Percentiles rank a stretch among this genome's conserved stretches.
Conservation (phyloP, 2,888 invertebrate species). For the Diabrotica balteata region DNA sequence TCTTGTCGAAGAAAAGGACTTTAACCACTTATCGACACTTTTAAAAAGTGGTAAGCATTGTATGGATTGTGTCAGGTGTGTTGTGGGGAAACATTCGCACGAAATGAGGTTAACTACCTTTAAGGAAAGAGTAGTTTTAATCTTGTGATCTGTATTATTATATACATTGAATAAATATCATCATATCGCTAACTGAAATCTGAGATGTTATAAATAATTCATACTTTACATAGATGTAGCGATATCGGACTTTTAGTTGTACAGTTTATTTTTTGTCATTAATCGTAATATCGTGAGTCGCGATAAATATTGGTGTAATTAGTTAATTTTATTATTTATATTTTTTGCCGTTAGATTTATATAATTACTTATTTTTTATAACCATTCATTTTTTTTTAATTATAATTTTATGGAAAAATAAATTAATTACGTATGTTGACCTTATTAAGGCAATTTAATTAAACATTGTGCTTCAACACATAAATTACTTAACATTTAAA, state of each 20-base stretch:
- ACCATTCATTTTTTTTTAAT: too few species aligned
- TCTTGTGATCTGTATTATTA: slow-evolving; percentile 44
- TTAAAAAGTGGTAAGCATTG: slow-evolving; percentile 41
- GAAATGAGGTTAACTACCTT: slow-evolving; percentile 41
- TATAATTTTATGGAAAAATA: too few species aligned
- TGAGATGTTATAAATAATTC: slow-evolving; percentile 26
- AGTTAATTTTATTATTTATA: too few species aligned
- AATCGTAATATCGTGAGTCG: too few species aligned
- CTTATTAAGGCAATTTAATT: too few species aligned
- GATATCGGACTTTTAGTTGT: slow-evolving; percentile 1
- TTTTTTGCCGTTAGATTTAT: too few species aligned
- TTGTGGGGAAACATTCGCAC: slow-evolving; percentile 37
- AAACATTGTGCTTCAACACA: too few species aligned
- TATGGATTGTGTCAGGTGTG: slow-evolving; percentile 42
- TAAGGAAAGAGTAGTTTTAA: slow-evolving; percentile 37
- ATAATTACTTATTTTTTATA: too few species aligned
- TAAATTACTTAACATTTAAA: too few species aligned
- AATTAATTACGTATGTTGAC: too few species aligned
- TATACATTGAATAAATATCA: slow-evolving; percentile 30
- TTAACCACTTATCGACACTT: slow-evolving; percentile 43
- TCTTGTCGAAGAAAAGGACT: slow-evolving; percentile 18
- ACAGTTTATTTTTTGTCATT: neutral
- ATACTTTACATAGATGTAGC: slow-evolving; percentile 14
- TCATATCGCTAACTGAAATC: slow-evolving; percentile 26
- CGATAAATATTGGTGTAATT: too few species aligned